Conservation (phyloP, 1,140 invertebrate species). For the Augochlora pura region DNA sequence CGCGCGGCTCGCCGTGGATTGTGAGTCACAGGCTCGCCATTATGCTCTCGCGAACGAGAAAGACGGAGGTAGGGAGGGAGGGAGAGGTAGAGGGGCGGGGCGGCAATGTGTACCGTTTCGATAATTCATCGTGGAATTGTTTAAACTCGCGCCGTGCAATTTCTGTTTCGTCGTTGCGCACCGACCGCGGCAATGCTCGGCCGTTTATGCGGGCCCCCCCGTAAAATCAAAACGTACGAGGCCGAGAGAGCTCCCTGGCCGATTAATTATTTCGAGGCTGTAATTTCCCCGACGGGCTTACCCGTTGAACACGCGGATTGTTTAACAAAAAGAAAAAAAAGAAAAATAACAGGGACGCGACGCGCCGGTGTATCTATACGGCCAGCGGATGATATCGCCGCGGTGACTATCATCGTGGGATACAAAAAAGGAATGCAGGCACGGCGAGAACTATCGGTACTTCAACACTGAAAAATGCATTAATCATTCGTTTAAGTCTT, state of each 20-base stretch:
- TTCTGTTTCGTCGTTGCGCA: background rate
- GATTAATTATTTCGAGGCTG: constrained; percentile 25
- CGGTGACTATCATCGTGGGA: no score
- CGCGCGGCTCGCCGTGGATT: background rate
- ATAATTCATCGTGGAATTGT: constrained; percentile 28
- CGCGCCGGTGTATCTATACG: no score
- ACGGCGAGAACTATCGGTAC: no score
- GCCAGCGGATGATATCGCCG: background rate
- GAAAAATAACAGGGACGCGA: no score
- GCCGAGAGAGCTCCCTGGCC: background rate
- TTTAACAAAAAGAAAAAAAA: no score
- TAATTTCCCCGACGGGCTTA: background rate
- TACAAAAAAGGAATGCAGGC: no score
- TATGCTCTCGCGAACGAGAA: background rate
- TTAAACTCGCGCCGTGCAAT: background rate
- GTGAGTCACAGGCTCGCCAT: background rate
- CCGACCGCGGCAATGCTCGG: background rate
- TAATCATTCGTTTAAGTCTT: no score
- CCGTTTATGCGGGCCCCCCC: no score
- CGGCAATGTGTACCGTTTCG: background rate
- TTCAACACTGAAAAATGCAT: no score
- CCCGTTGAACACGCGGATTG: no score
- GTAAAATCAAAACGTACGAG: constrained; percentile 15
- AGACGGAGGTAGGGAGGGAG: no score
- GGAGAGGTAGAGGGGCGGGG: no score